Evolutionary conservation across 2,797 vertebrate species (phyloP).

Genomic region (Spatula clypeata): DNA sequence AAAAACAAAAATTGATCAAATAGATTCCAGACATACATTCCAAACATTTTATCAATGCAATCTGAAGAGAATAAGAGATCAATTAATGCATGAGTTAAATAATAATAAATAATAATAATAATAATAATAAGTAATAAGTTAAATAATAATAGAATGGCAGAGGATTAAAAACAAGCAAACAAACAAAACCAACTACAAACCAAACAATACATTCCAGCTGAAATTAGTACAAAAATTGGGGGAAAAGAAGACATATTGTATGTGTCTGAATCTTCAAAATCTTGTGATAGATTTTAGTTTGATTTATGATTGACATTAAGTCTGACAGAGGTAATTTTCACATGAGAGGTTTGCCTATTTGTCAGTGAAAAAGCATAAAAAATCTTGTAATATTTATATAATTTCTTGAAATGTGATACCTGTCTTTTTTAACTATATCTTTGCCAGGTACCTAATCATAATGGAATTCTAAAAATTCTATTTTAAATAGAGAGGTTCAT

Average conservation of each 20-base stretch:
- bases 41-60: background rate
- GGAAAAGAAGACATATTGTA: background rate
- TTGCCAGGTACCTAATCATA: fast-evolving
- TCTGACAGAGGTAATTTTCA: background rate
- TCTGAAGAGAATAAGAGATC: background rate
- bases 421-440: background rate
- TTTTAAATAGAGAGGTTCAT: background rate
- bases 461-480: fast-evolving
- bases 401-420: background rate
- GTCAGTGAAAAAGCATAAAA: background rate
- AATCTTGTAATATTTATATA: fast-evolving
- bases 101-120: no score
- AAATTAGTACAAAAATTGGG: background rate
- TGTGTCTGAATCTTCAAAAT: background rate
- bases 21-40: background rate
- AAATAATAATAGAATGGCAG: background rate
- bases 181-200: background rate
- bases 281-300: background rate
- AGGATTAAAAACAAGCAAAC: background rate
- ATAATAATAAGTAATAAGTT: no score
- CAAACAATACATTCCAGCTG: background rate
- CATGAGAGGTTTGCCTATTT: background rate
- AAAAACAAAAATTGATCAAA: background rate
- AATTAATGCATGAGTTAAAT: background rate
- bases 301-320: background rate